Evolutionary conservation across 2,888 invertebrate species (phyloP).

Genomic region (Agrotis segetum): DNA sequence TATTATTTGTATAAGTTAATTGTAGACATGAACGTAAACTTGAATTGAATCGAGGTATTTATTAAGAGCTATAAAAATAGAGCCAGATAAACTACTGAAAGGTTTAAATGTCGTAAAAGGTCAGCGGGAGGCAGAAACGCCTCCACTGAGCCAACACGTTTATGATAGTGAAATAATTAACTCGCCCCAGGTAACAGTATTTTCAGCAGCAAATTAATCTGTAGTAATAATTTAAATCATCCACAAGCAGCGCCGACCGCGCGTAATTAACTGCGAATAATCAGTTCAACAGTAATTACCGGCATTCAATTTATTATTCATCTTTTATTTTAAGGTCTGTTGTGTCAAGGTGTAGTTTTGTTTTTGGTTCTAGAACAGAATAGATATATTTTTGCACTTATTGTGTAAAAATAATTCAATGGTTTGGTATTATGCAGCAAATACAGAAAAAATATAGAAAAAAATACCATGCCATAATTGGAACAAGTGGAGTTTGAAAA

Average conservation of each 20-base stretch:
- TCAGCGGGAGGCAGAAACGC: slow-evolving; percentile 39
- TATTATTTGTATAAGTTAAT: slow-evolving; percentile 13
- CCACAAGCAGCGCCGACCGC: slow-evolving; percentile 42
- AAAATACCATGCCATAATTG: slow-evolving; percentile 7
- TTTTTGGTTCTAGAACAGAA: slow-evolving; percentile 5
- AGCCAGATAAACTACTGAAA: slow-evolving; percentile 41
- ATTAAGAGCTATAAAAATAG: slow-evolving; percentile 48
- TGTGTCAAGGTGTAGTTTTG: neutral
- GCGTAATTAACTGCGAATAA: slow-evolving; percentile 61
- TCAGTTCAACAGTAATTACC: slow-evolving; percentile 50
- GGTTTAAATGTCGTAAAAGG: slow-evolving; percentile 55
- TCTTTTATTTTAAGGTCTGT: slow-evolving; percentile 12
- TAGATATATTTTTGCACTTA: neutral
- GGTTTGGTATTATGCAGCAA: too few relatives aligned
- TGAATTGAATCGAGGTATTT: slow-evolving; percentile 24
- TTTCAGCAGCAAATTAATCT: slow-evolving; percentile 61
- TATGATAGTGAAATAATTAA: slow-evolving; percentile 59
- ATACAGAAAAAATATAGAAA: neutral
- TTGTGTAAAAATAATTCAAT: neutral
- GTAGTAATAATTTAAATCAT: slow-evolving; percentile 59
- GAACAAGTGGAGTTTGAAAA: slow-evolving; percentile 40
- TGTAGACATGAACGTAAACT: slow-evolving; percentile 13
- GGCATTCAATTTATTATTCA: slow-evolving; percentile 37
- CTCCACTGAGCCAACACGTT: slow-evolving; percentile 40
- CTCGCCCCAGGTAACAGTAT: slow-evolving; percentile 55